Evolutionary conservation across 2,113 vertebrate genomes (phyloP), one percentile per base, ranked within the genome.

Genomic region (Oostethus manadensis): DNA sequence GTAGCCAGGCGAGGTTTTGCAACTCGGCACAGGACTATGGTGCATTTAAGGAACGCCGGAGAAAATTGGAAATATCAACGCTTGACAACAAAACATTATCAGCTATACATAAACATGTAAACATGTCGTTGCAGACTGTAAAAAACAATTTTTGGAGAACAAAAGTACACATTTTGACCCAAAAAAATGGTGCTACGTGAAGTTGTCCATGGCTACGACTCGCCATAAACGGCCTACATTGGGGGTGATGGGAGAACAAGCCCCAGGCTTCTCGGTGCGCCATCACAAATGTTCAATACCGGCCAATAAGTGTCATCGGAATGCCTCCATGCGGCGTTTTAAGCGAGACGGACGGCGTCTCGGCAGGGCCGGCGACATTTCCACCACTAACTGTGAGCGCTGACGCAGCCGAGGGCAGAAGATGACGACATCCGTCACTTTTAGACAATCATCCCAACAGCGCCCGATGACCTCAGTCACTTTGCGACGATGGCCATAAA

Each of bases 401-500:
- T 26, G 46, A 58, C 49, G 66, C 40, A 60, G 64, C 66, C 64
- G 44, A 54, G 67, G 55, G 69, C 51, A 13, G 8, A 74, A 48
- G 29, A 66, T 50, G 58, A 71, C 48, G 29, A 49, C 65, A 68
- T 74, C 0, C 18, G 64, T 71, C 61, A 48, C n/a, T 48, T 62
- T n/a, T 6, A 59, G 60, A 66, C 58, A 26, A 26, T 45, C 51
- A 61, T 33, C 17, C 42, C 53, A 10, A n/a, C 45, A 59, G 29
- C 29, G 29, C 4, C 5, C 29, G 74, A 76, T 71, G 61, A 73
- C 66, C 62, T 71, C 73, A 62, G 57, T 23, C 73, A 71, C 62
- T 71, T 60, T 40, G 18, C 51, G 71, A 77, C 76, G 60, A 78
- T 40, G 74, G 63, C 69, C 58, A 79, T 76, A 74, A 80, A 85